Percentiles rank a stretch among this genome's conserved stretches.
Conservation (phyloP, 2,888 invertebrate genomes). For the Thelaira solivaga region DNA sequence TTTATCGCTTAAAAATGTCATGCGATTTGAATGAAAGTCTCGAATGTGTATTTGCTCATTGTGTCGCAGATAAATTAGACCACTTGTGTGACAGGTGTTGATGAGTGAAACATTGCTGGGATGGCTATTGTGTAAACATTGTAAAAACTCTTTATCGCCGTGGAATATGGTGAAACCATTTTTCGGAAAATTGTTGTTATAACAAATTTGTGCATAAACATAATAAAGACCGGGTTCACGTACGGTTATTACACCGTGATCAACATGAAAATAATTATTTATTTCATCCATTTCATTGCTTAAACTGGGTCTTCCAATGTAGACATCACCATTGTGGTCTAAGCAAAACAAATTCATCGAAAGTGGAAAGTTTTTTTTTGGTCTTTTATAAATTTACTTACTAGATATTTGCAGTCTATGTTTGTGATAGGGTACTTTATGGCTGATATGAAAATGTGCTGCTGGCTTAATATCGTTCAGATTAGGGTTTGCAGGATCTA, state of each 20-base stretch:
- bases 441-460: slow-evolving; percentile 73
- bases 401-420: slow-evolving; percentile 63
- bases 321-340: slow-evolving; percentile 73
- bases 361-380: too few species aligned
- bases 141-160: slow-evolving; percentile 81
- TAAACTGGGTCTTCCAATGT: slow-evolving; percentile 77
- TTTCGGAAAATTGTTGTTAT: slow-evolving; percentile 85
- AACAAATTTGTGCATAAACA: slow-evolving; percentile 88
- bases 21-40: slow-evolving; percentile 79
- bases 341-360: not conserved
- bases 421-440: slow-evolving; percentile 68
- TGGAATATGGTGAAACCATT: slow-evolving; percentile 86
- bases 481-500: slow-evolving; percentile 5
- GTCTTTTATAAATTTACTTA: slow-evolving; percentile 58
- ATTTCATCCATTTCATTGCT: slow-evolving; percentile 79
- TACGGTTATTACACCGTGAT: slow-evolving; percentile 83
- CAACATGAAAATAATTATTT: slow-evolving; percentile 80
- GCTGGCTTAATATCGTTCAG: slow-evolving; percentile 64
- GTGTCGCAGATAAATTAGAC: slow-evolving; percentile 81
- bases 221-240: slow-evolving; percentile 86
- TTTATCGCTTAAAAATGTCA: slow-evolving; percentile 78
- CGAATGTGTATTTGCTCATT: slow-evolving; percentile 84
- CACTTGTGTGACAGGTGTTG: slow-evolving; percentile 86
- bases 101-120: slow-evolving; percentile 79
- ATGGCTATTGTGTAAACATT: slow-evolving; percentile 85